These are phyloP conservation scores for Bradypus variegatus DNA, from an alignment of 2,797 vertebrate species.

Conservation along the genomic window DNA sequence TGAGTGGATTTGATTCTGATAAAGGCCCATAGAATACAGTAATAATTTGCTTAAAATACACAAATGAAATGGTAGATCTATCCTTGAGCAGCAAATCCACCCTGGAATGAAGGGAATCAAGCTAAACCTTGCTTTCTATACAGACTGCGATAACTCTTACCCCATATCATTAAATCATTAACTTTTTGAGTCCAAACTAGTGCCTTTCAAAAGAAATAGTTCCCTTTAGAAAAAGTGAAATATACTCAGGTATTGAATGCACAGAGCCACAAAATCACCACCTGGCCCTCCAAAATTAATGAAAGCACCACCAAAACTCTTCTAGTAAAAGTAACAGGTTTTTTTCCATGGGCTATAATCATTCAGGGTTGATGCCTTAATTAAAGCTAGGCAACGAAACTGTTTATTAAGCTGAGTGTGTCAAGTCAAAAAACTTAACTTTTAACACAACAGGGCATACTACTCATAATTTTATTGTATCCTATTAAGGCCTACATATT, in stretches of 20 bases:
- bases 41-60: constrained; percentile 40
- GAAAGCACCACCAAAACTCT: constrained; percentile 28
- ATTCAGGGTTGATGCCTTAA: constrained; percentile 48
- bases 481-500: constrained; percentile 47
- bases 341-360: constrained; percentile 51
- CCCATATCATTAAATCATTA: constrained; percentile 5
- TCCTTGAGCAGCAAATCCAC: constrained; percentile 13
- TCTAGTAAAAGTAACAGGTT: constrained; percentile 40
- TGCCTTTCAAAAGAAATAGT: constrained; percentile 2
- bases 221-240: constrained; percentile 38
- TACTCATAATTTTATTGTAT: constrained; percentile 58
- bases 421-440: constrained; percentile 44
- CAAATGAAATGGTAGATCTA: constrained; percentile 31
- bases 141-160: background rate
- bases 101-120: background rate
- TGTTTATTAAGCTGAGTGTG: constrained; percentile 53
- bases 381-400: constrained; percentile 62
- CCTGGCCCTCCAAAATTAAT: constrained; percentile 35
- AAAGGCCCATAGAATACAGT: background rate
- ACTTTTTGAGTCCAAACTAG: constrained; percentile 6
- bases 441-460: constrained; percentile 39
- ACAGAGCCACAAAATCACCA: constrained; percentile 17
- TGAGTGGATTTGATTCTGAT: constrained; percentile 12
- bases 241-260: background rate
- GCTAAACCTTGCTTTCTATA: constrained; percentile 13